phyloP scores from a whole-genome alignment of 2,888 invertebrate species.

The Barypeithes pellucidus region DNA sequence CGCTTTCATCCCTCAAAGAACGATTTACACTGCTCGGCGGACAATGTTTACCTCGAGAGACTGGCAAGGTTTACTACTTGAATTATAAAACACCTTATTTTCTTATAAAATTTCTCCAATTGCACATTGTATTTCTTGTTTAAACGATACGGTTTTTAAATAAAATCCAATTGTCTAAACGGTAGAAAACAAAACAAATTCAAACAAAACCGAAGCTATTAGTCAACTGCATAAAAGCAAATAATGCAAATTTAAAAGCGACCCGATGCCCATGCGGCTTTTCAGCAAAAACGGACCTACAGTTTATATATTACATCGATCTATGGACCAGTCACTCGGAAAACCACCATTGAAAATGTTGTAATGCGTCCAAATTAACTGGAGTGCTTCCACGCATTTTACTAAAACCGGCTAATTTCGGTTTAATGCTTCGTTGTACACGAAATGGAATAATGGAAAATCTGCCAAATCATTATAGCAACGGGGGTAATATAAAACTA shows the following conservation, averaged over 20 bases:
- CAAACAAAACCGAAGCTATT: slow-evolving; percentile 31
- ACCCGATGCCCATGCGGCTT: slow-evolving; percentile 45
- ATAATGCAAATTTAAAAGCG: slow-evolving; percentile 55
- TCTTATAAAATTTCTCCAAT: too few species aligned
- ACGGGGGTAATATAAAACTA: too few species aligned
- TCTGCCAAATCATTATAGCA: slow-evolving; percentile 7
- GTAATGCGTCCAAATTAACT: slow-evolving; percentile 67
- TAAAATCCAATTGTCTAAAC: slow-evolving; percentile 9
- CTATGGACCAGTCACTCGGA: slow-evolving; percentile 64
- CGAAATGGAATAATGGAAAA: slow-evolving; percentile 22
- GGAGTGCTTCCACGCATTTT: slow-evolving; percentile 63
- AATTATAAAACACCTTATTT: neutral
- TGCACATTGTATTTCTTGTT: too few species aligned
- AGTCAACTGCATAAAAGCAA: slow-evolving; percentile 45
- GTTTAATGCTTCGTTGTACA: slow-evolving; percentile 50
- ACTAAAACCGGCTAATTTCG: slow-evolving; percentile 59
- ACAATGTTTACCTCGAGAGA: slow-evolving; percentile 39
- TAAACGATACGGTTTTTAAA: too few species aligned
- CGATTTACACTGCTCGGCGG: slow-evolving; percentile 47
- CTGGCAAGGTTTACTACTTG: neutral
- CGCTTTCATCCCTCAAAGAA: slow-evolving; percentile 54
- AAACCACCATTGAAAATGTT: slow-evolving; percentile 67
- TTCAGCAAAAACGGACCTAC: slow-evolving; percentile 44
- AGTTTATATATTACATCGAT: slow-evolving; percentile 62
- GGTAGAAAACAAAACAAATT: slow-evolving; percentile 30